Evolutionary conservation across 92 coral and sea anemone genomes (phyloP).

Genomic region (Phenganax stokvisi): DNA sequence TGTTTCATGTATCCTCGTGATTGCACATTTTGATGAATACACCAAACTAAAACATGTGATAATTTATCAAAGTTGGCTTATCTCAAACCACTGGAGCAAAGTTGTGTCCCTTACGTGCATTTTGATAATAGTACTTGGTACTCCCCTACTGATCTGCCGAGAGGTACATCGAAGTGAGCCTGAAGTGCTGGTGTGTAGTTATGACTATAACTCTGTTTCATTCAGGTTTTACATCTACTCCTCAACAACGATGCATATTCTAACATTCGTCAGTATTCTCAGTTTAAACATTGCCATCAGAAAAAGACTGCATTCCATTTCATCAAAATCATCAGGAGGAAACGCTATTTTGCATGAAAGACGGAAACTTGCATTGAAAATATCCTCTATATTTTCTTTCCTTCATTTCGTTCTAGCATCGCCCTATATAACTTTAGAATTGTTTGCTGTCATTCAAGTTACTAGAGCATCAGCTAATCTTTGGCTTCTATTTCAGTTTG

Average conservation of each 20-base stretch:
- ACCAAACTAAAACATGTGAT: slow-evolving; percentile 14
- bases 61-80: slow-evolving; percentile 24
- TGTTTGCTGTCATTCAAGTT: slow-evolving; percentile 40
- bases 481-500: slow-evolving; percentile 61
- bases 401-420: slow-evolving; percentile 64
- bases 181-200: neutral
- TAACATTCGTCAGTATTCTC: slow-evolving; percentile 1
- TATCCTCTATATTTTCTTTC: slow-evolving; percentile 48
- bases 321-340: slow-evolving; percentile 70
- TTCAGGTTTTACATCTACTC: neutral
- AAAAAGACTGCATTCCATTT: neutral
- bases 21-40: slow-evolving; percentile 15
- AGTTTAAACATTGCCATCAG: slow-evolving; percentile 18
- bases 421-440: slow-evolving; percentile 57
- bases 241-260: neutral
- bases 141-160: slow-evolving; percentile 12
- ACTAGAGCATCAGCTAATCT: slow-evolving; percentile 45
- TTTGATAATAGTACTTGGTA: neutral
- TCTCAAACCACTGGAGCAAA: slow-evolving; percentile 17
- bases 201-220: neutral
- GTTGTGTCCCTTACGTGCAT: slow-evolving; percentile 1
- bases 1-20: slow-evolving; percentile 40
- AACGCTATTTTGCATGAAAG: slow-evolving; percentile 68
- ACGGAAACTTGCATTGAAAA: slow-evolving; percentile 49
- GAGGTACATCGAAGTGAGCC: slow-evolving; percentile 12